These are phyloP conservation scores for Spheniscus mendiculus DNA, from an alignment of 2,113 vertebrate species.

Conservation along the genomic window DNA sequence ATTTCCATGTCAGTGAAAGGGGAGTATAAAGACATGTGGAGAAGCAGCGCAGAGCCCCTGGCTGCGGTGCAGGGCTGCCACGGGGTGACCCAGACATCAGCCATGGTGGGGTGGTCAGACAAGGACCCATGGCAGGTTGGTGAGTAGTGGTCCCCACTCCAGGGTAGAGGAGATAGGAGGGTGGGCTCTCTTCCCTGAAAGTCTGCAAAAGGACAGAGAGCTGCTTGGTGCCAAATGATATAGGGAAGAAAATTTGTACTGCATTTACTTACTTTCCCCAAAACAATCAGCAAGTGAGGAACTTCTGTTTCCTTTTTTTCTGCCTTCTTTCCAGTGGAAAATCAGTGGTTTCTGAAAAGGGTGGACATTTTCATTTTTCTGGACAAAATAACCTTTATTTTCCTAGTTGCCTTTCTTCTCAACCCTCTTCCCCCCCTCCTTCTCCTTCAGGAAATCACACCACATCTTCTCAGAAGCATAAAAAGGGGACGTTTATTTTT, in stretches of 20 bases:
- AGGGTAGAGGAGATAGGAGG: neutral
- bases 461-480: neutral
- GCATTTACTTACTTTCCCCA: neutral
- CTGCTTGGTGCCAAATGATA: neutral
- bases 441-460: neutral
- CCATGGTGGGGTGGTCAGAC: neutral
- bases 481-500: neutral
- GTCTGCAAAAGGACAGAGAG: neutral
- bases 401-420: neutral
- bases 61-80: neutral
- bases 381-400: neutral
- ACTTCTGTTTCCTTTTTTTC: neutral
- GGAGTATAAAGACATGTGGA: rapidly evolving
- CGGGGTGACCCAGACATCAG: neutral
- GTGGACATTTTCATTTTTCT: neutral
- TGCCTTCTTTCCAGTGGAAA: neutral
- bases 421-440: neutral
- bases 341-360: neutral
- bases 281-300: neutral
- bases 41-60: neutral
- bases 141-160: neutral
- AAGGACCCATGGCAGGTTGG: neutral
- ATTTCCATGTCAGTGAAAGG: neutral
- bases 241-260: neutral
- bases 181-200: neutral